These are phyloP conservation scores for Glaucidium brasilianum DNA, from an alignment of 2,113 vertebrate genomes.

Conservation along the genomic window DNA sequence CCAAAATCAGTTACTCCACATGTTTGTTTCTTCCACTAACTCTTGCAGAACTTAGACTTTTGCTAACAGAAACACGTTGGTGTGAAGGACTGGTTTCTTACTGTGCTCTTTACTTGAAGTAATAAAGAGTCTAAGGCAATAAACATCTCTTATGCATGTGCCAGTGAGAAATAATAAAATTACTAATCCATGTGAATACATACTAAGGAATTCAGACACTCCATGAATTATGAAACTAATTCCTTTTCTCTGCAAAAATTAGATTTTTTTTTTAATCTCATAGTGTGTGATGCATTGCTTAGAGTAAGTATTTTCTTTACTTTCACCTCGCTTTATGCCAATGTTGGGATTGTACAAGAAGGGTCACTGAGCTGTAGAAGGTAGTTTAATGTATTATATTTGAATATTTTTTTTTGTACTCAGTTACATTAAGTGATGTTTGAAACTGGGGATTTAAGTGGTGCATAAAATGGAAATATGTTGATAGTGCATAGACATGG, in stretches of 20 bases:
- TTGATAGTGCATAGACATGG: no score
- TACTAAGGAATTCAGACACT: neutral
- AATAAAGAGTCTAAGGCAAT: neutral
- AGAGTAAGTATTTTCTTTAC: neutral
- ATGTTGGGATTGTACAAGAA: neutral
- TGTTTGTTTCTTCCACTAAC: neutral
- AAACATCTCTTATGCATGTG: neutral
- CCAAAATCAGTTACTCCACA: accelerated
- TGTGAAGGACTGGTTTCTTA: neutral
- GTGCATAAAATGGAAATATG: neutral
- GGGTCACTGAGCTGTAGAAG: neutral
- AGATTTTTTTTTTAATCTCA: neutral
- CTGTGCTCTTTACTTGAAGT: neutral
- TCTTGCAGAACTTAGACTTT: neutral
- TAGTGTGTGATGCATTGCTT: neutral
- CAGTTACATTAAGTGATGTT: neutral
- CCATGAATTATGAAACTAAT: neutral
- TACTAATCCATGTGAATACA: neutral
- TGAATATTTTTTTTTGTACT: neutral
- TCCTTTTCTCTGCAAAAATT: neutral
- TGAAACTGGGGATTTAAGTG: neutral
- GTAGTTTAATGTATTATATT: neutral
- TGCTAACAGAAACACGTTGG: neutral
- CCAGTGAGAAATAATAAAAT: neutral
- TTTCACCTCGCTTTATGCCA: neutral